A percentile compares a stretch with the other conserved stretches of the same genome.
Conservation (phyloP, 2,113 vertebrate species). For the Caretta caretta region DNA sequence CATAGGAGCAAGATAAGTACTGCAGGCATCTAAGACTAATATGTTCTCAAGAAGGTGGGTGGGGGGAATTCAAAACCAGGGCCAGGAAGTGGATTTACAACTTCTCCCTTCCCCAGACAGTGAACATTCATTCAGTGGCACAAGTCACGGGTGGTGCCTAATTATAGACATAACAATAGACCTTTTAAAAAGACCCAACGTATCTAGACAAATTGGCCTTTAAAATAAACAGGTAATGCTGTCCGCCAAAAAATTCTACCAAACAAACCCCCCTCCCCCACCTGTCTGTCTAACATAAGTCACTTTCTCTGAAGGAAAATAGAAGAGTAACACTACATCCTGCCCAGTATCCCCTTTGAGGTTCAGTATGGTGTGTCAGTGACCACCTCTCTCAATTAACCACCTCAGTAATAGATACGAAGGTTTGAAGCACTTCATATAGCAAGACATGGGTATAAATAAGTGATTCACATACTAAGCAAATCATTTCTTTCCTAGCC, state of each 20-base stretch:
- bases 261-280: conserved; percentile 60
- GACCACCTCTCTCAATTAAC: neutral
- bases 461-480: conserved; percentile 1
- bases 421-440: conserved; percentile 15
- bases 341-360: neutral
- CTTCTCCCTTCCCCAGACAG: neutral
- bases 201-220: conserved; percentile 47
- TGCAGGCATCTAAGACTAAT: neutral
- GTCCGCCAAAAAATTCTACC: conserved; percentile 48
- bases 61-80: neutral
- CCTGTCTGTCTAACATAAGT: neutral
- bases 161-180: neutral
- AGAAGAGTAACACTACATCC: neutral
- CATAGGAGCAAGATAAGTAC: neutral
- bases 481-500: neutral
- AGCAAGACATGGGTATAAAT: neutral
- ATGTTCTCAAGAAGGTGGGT: neutral
- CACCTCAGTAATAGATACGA: conserved; percentile 42
- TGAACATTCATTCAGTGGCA: neutral
- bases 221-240: conserved; percentile 58
- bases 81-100: neutral
- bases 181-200: conserved; percentile 26
- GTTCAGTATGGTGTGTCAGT: neutral
- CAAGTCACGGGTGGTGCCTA: rapidly evolving
- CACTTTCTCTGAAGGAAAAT: conserved; percentile 37